These are phyloP conservation scores for Dasyornis broadbenti DNA, from an alignment of 2,113 vertebrate genomes.

Conservation along the genomic window DNA sequence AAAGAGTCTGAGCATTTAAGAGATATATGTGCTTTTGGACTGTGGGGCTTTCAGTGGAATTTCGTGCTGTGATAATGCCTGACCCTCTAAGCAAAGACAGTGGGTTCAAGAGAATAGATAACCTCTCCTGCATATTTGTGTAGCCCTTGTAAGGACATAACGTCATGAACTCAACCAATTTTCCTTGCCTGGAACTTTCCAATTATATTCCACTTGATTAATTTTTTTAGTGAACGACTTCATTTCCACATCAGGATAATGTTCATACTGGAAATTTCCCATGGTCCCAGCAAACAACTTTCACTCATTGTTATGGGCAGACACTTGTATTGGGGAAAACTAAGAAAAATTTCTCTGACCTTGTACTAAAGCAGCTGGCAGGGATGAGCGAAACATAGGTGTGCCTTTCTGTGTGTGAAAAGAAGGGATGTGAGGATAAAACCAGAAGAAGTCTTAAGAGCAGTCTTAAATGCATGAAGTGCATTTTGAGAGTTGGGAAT, in stretches of 20 bases:
- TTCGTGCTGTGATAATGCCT: not conserved
- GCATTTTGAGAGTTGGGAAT: not conserved
- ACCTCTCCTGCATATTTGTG: not conserved
- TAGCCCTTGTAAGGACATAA: not conserved
- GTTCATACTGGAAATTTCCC: not conserved
- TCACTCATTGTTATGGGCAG: not conserved
- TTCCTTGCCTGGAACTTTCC: not conserved
- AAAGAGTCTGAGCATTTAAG: not conserved
- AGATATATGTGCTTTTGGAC: not conserved
- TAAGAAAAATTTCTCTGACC: not conserved
- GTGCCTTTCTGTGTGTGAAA: not conserved
- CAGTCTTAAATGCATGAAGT: not conserved
- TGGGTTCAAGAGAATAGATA: not conserved
- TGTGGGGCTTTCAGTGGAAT: not conserved
- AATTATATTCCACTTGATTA: not conserved
- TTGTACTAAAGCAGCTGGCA: not conserved
- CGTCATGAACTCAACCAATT: not conserved
- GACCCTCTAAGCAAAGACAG: not conserved
- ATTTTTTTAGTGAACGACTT: not conserved
- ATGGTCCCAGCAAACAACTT: not conserved
- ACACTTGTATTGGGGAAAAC: not conserved
- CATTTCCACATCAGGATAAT: not conserved
- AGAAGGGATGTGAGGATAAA: not conserved
- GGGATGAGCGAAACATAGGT: not conserved
- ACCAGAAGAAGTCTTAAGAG: not conserved